A percentile compares a stretch with the other conserved stretches of the same genome.
Conservation (phyloP, 2,888 invertebrate species). For the Phasia obesa region DNA sequence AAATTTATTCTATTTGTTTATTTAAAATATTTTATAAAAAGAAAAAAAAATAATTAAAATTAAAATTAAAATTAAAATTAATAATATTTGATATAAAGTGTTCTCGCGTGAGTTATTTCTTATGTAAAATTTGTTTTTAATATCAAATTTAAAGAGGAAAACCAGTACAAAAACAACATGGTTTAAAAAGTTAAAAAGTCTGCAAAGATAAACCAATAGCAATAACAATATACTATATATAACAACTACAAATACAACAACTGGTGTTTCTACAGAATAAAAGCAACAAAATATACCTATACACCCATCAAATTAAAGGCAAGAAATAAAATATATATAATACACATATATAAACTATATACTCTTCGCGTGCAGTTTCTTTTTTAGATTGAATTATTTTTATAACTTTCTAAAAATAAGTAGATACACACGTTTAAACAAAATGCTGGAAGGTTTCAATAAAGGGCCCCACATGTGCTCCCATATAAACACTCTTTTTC, state of each 20-base stretch:
- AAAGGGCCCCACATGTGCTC: background rate
- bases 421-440: background rate
- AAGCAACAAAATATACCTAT: slow-evolving; percentile 8
- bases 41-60: background rate
- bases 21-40: slow-evolving; percentile 1
- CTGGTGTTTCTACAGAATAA: slow-evolving; percentile 2
- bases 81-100: too few species aligned
- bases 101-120: too few species aligned
- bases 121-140: slow-evolving; percentile 6
- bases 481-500: background rate
- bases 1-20: background rate
- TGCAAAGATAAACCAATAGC: slow-evolving; percentile 43
- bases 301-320: slow-evolving; percentile 38
- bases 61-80: too few species aligned
- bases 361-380: background rate
- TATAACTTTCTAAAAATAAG: slow-evolving; percentile 27
- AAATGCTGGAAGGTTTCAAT: background rate
- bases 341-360: background rate
- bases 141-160: slow-evolving; percentile 3
- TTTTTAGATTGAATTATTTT: slow-evolving; percentile 25
- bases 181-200: slow-evolving; percentile 4
- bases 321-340: slow-evolving; percentile 15
- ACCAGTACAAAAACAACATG: background rate
- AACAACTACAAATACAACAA: slow-evolving; percentile 24
- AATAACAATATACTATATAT: background rate